Base-by-base conservation (phyloP, 2,797 vertebrate species). In the Leuciscus waleckii region DNA sequence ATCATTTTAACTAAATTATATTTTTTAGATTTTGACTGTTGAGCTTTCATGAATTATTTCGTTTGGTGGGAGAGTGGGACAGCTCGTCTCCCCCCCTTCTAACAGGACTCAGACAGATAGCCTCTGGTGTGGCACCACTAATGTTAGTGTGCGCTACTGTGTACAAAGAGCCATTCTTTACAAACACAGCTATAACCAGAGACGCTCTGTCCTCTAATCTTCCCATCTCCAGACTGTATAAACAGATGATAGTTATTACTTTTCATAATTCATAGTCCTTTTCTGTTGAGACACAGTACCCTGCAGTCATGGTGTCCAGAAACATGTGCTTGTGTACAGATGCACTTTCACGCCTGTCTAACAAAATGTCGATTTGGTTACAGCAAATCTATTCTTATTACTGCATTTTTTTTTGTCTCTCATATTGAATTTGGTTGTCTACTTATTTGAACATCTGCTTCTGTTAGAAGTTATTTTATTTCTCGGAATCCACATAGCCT, bases 41-140 rank as follows among this genome's bases (percentile, higher is more conserved):
- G 37, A 32, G 39, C 26, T 46, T 46, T 46, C 26, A 43, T 32
- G 3, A 82, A 7, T 63, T 11, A 58, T 63, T 63, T 23, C 0
- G 1, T 43, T 61, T 61, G 37, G 14, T 29, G 23, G 5, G 35
- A 63, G n/a, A 26, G 58, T 61, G 58, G n/a, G 61, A 29, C 63
- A 65, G 63, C 63, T 65, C 16, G 39, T 83, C 23, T 11, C 74
- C 32, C 51, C 54, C 73, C 54, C 73, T 65, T 43, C 81, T 83
- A 81, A 68, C 29, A 56, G 71, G 19, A 61, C 39, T 32, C 85
- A 88, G 87, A 90, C 89, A 82, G 73, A 83, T 78, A 81, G 87
- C 83, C 87, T 84, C 80, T 88, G 63, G 89, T 85, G 70, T 85
- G 89, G 87, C 80, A 83, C 89, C 87, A 87, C 82, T 81, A 70